These are phyloP conservation scores for Olivierus martensii DNA, from an alignment of 1,140 invertebrate genomes.

Conservation along the genomic window DNA sequence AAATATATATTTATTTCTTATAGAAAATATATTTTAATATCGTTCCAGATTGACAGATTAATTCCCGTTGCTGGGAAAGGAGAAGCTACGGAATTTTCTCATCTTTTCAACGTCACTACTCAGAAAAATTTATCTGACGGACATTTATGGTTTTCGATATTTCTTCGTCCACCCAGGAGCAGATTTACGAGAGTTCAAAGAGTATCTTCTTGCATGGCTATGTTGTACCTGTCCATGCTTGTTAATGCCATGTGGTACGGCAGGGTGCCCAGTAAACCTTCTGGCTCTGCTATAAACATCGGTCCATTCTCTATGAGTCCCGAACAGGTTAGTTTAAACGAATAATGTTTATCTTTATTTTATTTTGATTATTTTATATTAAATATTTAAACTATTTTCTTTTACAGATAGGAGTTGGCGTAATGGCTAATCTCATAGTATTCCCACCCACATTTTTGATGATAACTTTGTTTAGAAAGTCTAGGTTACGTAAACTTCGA, in stretches of 20 bases:
- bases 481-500: constrained; percentile 28
- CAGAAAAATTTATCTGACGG: constrained; percentile 37
- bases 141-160: constrained; percentile 41
- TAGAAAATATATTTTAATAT: too few relatives aligned
- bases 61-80: constrained; percentile 36
- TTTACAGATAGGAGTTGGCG: constrained; percentile 28
- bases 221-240: constrained; percentile 38
- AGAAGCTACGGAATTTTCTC: constrained; percentile 30
- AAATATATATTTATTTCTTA: too few relatives aligned
- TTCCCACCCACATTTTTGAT: constrained; percentile 40
- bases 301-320: constrained; percentile 35
- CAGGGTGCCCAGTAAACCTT: constrained; percentile 20
- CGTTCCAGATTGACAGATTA: constrained; percentile 38
- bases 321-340: constrained; percentile 25
- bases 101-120: constrained; percentile 34
- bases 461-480: constrained; percentile 34
- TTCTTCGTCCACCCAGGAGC: constrained; percentile 34
- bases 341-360: not conserved
- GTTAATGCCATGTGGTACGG: constrained; percentile 40
- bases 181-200: constrained; percentile 36
- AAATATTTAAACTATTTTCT: too few relatives aligned
- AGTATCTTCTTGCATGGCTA: constrained; percentile 36
- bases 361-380: not conserved
- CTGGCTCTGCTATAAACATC: constrained; percentile 26
- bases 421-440: constrained; percentile 33